These are phyloP conservation scores for Lobophora halterata DNA, from an alignment of 2,888 invertebrate species.

Conservation along the genomic window DNA sequence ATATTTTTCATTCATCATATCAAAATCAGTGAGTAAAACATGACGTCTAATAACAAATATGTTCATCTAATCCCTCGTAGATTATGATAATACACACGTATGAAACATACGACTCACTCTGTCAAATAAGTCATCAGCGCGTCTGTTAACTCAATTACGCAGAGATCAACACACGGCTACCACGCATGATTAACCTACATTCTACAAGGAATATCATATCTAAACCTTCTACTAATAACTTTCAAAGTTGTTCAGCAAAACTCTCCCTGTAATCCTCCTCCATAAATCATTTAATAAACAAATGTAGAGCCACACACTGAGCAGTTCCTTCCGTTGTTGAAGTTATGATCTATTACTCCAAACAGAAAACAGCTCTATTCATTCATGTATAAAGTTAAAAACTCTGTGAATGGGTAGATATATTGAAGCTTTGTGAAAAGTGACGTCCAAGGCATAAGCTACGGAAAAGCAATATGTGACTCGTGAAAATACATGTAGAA, in stretches of 20 bases:
- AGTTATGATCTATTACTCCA: conserved; percentile 42
- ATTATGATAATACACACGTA: conserved; percentile 56
- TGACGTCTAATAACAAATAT: conserved; percentile 44
- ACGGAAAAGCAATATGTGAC: conserved; percentile 53
- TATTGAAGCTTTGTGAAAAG: conserved; percentile 47
- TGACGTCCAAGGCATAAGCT: conserved; percentile 38
- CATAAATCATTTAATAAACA: conserved; percentile 81
- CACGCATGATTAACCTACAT: conserved; percentile 67
- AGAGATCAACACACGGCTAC: conserved; percentile 78
- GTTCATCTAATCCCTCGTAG: conserved; percentile 50
- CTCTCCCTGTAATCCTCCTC: conserved; percentile 65
- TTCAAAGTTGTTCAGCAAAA: conserved; percentile 50
- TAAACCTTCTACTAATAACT: conserved; percentile 45
- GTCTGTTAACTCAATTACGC: conserved; percentile 79
- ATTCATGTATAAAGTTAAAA: conserved; percentile 21
- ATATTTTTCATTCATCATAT: too few relatives aligned
- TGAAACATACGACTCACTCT: conserved; percentile 69
- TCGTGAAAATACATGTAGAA: conserved; percentile 37
- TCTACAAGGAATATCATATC: conserved; percentile 45
- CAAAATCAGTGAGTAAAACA: conserved; percentile 38
- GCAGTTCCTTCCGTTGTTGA: conserved; percentile 72
- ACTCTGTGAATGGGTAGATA: conserved; percentile 24
- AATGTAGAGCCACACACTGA: conserved; percentile 78
- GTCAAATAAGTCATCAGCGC: conserved; percentile 79
- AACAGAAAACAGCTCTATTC: conserved; percentile 39